These are phyloP conservation scores for Crossaster papposus DNA, from an alignment of 53 echinoderm and acorn worm species.

Conservation along the genomic window DNA sequence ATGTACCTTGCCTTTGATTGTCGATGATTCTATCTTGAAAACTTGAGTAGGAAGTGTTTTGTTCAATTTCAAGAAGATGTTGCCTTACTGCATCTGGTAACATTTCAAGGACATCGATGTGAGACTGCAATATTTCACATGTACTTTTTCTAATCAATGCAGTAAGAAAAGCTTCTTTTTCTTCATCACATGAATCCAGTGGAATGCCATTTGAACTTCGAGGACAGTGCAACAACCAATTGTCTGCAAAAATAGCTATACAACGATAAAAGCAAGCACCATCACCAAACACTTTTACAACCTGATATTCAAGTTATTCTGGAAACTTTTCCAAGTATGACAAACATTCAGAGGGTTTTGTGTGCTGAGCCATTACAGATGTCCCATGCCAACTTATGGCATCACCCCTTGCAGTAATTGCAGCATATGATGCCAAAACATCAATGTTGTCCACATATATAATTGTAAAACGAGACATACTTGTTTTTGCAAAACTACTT, in stretches of 20 bases:
- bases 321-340: neutral
- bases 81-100: neutral
- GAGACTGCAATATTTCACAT: neutral
- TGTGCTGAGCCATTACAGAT: conserved; percentile 24
- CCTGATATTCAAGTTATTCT: neutral
- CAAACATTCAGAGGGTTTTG: neutral
- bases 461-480: neutral
- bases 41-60: neutral
- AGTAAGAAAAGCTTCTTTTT: neutral
- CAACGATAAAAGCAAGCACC: conserved; percentile 33
- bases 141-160: neutral
- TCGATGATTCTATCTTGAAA: neutral
- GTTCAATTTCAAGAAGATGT: neutral
- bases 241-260: neutral
- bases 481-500: neutral
- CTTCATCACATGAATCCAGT: neutral
- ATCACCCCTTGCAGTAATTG: neutral
- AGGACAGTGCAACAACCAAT: neutral
- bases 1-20: neutral
- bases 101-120: neutral
- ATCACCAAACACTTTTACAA: conserved; percentile 8
- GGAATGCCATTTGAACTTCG: neutral
- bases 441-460: conserved; percentile 44
- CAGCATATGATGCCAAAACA: conserved; percentile 25
- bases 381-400: conserved; percentile 26